Evolutionary conservation across 2,888 invertebrate genomes (phyloP), one percentile per base, ranked within the genome.

Genomic region (Odontocolon sp.): DNA sequence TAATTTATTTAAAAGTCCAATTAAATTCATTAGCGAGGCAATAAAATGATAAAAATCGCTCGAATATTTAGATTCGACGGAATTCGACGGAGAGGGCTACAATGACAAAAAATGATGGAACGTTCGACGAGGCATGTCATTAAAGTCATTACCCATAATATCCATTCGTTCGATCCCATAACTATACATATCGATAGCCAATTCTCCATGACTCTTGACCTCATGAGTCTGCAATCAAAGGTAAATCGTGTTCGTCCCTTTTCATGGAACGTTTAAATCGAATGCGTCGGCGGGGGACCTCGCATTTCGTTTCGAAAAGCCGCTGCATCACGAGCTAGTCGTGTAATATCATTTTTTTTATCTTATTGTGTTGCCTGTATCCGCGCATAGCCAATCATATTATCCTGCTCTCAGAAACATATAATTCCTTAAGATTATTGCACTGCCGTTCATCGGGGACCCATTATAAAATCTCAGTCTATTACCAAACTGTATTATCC

Each of bases 181-280:
- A 47, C 47, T 26, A 56, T 59, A 26, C 79, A 80, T 81, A 85
- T 87, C 85, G 80, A 84, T 82, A 81, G 79, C 85, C 82, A 85
- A 87, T 86, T 83, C 67, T 38, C 11, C 47, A 76, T 85, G 85
- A 88, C 87, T 83, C 83, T 85, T 87, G 88, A 88, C 86, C 89
- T 84, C 68, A 42, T 61, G 68, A 74, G 71, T 77, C 74, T 73
- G 77, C 80, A 78, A 81, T 81, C 77, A 80, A 80, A 85, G 80
- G 81, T 86, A 87, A 88, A 87, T 88, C 88, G 88, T 85, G 86
- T 87, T 85, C 86, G 84, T 85, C 85, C 84, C 84, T 86, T 87
- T 87, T 86, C 80, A 77, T 83, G 79, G 4, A 82, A 80, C 86
- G 84, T 85, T 87, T 87, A 87, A 87, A 84, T 85, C 83, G 72